Conservation (phyloP, 2,797 vertebrate species). For the Eulemur mongoz region DNA sequence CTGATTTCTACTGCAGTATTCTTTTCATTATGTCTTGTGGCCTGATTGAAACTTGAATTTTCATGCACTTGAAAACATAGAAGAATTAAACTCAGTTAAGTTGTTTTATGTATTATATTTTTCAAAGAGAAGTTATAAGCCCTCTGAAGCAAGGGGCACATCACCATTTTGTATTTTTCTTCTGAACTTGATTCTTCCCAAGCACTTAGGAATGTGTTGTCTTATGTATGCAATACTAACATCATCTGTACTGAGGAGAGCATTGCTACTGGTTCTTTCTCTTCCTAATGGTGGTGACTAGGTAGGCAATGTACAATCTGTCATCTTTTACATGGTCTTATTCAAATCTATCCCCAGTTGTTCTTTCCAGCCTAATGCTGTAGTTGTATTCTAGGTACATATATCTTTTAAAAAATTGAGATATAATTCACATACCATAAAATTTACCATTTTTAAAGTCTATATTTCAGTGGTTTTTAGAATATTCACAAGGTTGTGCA, state of each 20-base stretch:
- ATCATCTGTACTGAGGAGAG: not conserved
- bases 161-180: constrained; percentile 2
- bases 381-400: not conserved
- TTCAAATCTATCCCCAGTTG: not conserved
- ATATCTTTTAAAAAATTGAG: not conserved
- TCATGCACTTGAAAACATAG: not conserved
- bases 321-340: not conserved
- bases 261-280: not conserved
- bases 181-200: not conserved
- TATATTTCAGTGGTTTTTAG: not conserved
- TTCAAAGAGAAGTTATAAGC: not conserved
- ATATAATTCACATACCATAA: not conserved
- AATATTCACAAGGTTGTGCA: not conserved
- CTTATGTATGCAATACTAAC: not conserved
- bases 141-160: not conserved
- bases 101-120: not conserved
- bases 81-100: constrained; percentile 3
- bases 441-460: not conserved
- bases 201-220: not conserved
- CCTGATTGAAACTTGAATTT: constrained; percentile 8
- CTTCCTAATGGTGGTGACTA: not conserved
- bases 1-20: not conserved
- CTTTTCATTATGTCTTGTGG: not conserved
- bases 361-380: constrained; percentile 3
- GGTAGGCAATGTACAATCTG: not conserved